Evolutionary conservation across 2,797 vertebrate species (phyloP).

Genomic region (Lepilemur ruficaudatus): DNA sequence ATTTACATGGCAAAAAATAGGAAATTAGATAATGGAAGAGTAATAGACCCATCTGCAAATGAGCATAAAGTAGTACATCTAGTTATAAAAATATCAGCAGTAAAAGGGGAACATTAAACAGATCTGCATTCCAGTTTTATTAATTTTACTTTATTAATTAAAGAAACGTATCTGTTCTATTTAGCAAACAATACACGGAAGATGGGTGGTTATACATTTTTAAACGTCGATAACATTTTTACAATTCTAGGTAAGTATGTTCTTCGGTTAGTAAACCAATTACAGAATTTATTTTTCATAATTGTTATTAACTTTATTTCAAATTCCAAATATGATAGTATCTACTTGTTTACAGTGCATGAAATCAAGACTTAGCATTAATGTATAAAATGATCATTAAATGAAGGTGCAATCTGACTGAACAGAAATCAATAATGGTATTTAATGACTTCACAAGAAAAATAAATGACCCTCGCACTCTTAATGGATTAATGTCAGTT

Average conservation of each 20-base stretch:
- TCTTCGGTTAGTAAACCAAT: conserved; percentile 16
- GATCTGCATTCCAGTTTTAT: background rate
- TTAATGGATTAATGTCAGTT: conserved; percentile 87
- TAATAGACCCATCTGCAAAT: background rate
- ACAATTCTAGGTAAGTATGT: conserved; percentile 33
- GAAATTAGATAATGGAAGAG: background rate
- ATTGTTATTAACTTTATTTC: conserved; percentile 57
- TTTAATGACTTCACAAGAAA: conserved; percentile 86
- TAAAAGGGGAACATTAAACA: background rate
- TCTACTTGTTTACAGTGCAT: conserved; percentile 70
- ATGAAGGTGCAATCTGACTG: conserved; percentile 75
- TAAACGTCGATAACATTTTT: conserved; percentile 52
- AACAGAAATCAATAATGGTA: conserved; percentile 90
- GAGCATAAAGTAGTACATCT: fast-evolving
- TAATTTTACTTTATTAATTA: conserved; percentile 36
- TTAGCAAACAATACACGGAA: background rate
- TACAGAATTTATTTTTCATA: conserved; percentile 60
- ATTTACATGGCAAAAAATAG: background rate
- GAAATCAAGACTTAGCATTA: conserved; percentile 76
- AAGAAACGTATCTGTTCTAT: background rate
- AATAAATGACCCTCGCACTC: conserved; percentile 89
- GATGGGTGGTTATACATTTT: conserved; percentile 40
- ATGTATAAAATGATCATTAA: conserved; percentile 70
- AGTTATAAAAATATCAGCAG: background rate
- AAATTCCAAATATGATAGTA: conserved; percentile 58